A percentile compares a stretch with the other conserved stretches of the same genome.
These are phyloP conservation scores for Oasisia sp. DNA, from an alignment of 2,888 invertebrate species.

Conservation along the genomic window DNA sequence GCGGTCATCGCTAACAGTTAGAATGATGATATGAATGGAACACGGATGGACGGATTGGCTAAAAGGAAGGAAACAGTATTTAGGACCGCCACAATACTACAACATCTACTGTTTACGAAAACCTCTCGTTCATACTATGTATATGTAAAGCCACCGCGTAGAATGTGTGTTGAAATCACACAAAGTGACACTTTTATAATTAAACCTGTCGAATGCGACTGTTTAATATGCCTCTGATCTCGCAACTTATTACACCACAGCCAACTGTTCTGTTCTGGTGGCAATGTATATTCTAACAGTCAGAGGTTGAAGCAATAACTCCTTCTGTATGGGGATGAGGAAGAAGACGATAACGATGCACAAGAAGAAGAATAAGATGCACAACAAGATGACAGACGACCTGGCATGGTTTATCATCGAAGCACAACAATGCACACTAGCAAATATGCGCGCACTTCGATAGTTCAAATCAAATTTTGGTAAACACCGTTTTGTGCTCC, in stretches of 20 bases:
- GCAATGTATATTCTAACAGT: not conserved
- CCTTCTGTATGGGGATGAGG: too few relatives aligned
- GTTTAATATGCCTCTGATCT: not conserved
- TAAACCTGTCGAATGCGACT: too few relatives aligned
- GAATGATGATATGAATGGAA: not conserved
- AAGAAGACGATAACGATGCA: too few relatives aligned
- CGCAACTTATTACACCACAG: not conserved
- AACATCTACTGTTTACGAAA: not conserved
- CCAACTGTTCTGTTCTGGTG: not conserved
- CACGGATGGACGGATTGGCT: not conserved
- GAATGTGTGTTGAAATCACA: not conserved
- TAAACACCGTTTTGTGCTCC: conserved; percentile 3
- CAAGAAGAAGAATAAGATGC: too few relatives aligned
- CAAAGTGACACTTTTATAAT: not conserved
- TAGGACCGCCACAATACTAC: not conserved
- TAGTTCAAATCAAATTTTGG: conserved; percentile 9
- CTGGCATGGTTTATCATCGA: not conserved
- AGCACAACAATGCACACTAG: not conserved
- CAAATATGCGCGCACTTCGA: not conserved
- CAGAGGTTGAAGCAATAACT: too few relatives aligned
- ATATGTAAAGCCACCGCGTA: too few relatives aligned
- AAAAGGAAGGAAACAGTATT: not conserved
- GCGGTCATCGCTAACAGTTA: not conserved
- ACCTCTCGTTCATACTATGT: too few relatives aligned
- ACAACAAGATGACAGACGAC: not conserved